These are phyloP conservation scores for Drosophila pseudotakahashii DNA, from an alignment of 2,888 invertebrate genomes.

Conservation along the genomic window DNA sequence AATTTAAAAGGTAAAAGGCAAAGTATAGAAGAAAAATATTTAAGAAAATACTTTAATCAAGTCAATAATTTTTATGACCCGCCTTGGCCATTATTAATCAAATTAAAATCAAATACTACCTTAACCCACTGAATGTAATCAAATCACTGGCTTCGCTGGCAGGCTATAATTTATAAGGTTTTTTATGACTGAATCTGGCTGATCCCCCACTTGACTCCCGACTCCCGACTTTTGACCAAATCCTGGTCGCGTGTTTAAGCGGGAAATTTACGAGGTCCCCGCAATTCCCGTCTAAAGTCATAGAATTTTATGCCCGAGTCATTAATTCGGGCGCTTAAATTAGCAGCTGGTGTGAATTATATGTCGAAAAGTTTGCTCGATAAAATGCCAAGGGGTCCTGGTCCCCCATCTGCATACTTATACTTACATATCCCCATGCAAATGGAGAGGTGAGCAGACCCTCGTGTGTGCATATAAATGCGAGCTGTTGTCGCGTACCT, in stretches of 20 bases:
- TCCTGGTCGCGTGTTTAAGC: constrained; percentile 35
- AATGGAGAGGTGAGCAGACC: constrained; percentile 12
- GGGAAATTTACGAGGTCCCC: constrained; percentile 24
- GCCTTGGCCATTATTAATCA: constrained; percentile 13
- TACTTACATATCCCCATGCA: constrained; percentile 13
- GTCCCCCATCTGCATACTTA: neutral
- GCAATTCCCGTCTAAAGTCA: constrained; percentile 24
- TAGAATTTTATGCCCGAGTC: constrained; percentile 59
- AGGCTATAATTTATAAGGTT: constrained; percentile 30
- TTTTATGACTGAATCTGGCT: constrained; percentile 40
- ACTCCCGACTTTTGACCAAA: constrained; percentile 38
- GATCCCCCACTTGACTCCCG: constrained; percentile 23
- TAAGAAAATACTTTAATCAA: neutral
- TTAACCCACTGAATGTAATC: constrained; percentile 14
- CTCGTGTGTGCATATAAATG: constrained; percentile 48
- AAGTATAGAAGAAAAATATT: too few species aligned
- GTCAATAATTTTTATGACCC: neutral
- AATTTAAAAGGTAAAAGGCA: too few species aligned
- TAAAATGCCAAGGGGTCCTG: constrained; percentile 54
- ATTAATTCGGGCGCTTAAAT: constrained; percentile 72
- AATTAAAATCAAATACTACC: constrained; percentile 19
- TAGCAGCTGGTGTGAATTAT: constrained; percentile 79
- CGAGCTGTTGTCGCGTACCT: constrained; percentile 59
- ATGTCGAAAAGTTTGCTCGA: constrained; percentile 76
- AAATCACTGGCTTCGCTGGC: constrained; percentile 7